Evolutionary conservation across 1,140 invertebrate genomes (phyloP).

Genomic region (Probaryconus sp.): DNA sequence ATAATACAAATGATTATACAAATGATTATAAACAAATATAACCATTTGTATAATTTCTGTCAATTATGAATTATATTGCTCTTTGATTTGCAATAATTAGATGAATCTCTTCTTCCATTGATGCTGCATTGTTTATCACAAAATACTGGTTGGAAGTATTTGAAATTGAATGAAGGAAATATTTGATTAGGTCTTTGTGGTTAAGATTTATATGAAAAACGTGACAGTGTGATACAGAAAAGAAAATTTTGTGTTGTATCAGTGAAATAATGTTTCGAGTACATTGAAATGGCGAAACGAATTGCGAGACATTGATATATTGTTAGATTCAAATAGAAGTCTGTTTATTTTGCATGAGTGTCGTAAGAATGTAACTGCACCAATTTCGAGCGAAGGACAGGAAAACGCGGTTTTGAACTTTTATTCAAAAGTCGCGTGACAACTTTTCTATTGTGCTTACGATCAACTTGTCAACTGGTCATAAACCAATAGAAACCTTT

Average conservation of each 20-base stretch:
- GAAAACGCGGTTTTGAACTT: conserved; percentile 35
- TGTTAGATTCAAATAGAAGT: conserved; percentile 3
- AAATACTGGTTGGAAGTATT: no score
- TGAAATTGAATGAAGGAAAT: no score
- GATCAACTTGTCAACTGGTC: conserved; percentile 1
- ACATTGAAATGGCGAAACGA: conserved; percentile 3
- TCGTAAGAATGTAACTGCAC: conserved; percentile 26
- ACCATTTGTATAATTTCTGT: no score
- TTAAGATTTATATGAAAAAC: no score
- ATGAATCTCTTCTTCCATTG: no score
- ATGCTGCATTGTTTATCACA: no score
- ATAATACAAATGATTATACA: no score
- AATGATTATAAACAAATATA: no score
- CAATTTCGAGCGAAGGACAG: conserved; percentile 23
- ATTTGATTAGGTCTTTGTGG: no score
- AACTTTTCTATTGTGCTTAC: conserved; percentile 43
- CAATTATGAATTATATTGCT: no score
- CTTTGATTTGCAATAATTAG: no score
- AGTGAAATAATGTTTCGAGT: neutral
- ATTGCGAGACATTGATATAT: conserved; percentile 20
- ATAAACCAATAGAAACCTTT: conserved; percentile 7
- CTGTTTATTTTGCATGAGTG: conserved; percentile 19
- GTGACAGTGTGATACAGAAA: neutral
- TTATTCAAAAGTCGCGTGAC: conserved; percentile 31
- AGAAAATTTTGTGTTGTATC: neutral